Base-by-base conservation (phyloP, 2,888 invertebrate genomes). In the Acleris laterana region DNA sequence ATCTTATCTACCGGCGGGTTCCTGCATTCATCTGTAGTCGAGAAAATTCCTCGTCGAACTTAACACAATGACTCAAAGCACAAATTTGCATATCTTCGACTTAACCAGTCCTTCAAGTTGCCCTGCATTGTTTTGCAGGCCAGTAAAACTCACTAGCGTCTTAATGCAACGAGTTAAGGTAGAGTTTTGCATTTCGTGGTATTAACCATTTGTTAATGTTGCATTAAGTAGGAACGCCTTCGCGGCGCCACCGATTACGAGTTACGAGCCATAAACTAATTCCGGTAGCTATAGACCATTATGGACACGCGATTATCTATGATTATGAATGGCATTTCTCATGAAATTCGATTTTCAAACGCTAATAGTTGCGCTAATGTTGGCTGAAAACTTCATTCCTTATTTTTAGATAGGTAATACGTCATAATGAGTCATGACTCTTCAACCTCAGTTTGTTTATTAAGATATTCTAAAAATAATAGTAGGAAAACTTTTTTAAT, bases 181-280 rank as follows among this genome's bases (percentile, higher is more conserved):
- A 69, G 28, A 70, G 61, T 66, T 69, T 81, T 57, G 69, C 69
- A 51, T 68, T 55, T 51, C 28, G 9, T 19, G 32, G 13, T 11
- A 17, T 57, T 66, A 16, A 38, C 57, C 20, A 62, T 38, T 44
- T 38, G 50, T 50, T 32, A 16, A 56, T 51, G 70, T 77, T 75
- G 68, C 71, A 72, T 74, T 77, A 73, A 78, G 79, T 78, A 81
- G 84, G 78, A 85, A 88, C 89, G 90, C 87, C 89, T 87, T 76
- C 79, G 77, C 80, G 91, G 90, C 90, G 90, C 89, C 89, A 78
- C 79, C 77, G 88, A 89, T 89, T 90, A 89, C 86, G 84, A 84
- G 86, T 89, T 90, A 89, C 86, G 85, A 83, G 85, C 86, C 80
- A 90, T 92, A 90, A 90, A 90, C 82, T 81, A 90, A 91, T 91